Percentiles rank a stretch among this genome's conserved stretches.
Evolutionary conservation across 2,888 invertebrate species (phyloP).

Genomic region (Chymomyza caudatula): DNA sequence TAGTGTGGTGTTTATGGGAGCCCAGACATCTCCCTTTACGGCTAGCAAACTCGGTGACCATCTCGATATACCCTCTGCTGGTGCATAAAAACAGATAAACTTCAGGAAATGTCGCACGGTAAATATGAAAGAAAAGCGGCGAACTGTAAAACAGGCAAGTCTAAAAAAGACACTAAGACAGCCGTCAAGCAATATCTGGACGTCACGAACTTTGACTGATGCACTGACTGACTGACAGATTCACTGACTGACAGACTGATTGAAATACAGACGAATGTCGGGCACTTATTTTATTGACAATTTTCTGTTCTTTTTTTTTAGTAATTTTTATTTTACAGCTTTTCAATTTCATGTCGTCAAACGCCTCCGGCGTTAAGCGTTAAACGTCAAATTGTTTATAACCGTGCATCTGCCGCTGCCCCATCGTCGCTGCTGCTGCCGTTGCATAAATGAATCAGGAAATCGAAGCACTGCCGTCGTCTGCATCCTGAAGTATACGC

Average conservation of each 20-base stretch:
- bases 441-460: conserved; percentile 71
- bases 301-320: conserved; percentile 22
- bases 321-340: conserved; percentile 18
- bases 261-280: conserved; percentile 7
- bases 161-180: not conserved
- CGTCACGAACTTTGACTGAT: conserved; percentile 63
- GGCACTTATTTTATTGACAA: conserved; percentile 67
- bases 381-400: conserved; percentile 68
- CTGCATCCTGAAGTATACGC: conserved; percentile 2
- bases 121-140: conserved; percentile 19
- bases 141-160: not conserved
- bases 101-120: conserved; percentile 60
- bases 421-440: conserved; percentile 31
- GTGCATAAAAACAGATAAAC: not conserved
- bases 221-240: conserved; percentile 35
- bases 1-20: too few species aligned
- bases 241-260: conserved; percentile 4
- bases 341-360: conserved; percentile 55
- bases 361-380: conserved; percentile 42
- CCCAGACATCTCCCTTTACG: too few species aligned
- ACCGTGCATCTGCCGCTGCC: conserved; percentile 40
- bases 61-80: too few species aligned
- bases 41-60: not conserved
- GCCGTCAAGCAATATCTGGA: conserved; percentile 5
- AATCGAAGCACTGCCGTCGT: conserved; percentile 52